Evolutionary conservation across 2,888 invertebrate genomes (phyloP).

Genomic region (Limulus polyphemus): DNA sequence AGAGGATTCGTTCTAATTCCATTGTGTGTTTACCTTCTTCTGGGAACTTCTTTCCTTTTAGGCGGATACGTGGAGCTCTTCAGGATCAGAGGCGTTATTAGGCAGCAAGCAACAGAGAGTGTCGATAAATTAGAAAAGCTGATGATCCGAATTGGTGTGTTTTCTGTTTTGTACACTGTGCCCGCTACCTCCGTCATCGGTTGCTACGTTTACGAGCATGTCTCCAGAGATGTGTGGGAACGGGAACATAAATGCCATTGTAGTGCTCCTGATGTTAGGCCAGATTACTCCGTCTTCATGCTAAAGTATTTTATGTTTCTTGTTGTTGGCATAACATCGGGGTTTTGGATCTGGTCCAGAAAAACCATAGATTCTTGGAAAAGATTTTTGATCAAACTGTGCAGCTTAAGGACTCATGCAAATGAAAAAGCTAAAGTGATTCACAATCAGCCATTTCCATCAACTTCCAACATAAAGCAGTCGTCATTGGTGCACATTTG

Average conservation of each 20-base stretch:
- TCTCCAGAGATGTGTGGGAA: constrained; percentile 67
- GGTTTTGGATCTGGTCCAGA: constrained; percentile 94
- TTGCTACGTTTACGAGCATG: constrained; percentile 78
- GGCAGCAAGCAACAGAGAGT: constrained; percentile 71
- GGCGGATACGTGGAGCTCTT: constrained; percentile 87
- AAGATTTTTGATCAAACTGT: constrained; percentile 47
- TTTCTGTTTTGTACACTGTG: constrained; percentile 73
- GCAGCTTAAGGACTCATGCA: constrained; percentile 35
- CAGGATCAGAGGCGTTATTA: constrained; percentile 79
- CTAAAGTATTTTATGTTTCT: constrained; percentile 79
- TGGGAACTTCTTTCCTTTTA: constrained; percentile 81
- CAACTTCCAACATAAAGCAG: too few relatives aligned
- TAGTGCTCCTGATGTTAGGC: constrained; percentile 39
- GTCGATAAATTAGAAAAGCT: constrained; percentile 85
- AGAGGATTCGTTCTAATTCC: constrained; percentile 75
- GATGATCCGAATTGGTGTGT: constrained; percentile 79
- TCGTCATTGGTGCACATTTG: too few relatives aligned
- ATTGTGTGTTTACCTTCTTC: constrained; percentile 66
- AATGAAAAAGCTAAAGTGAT: too few relatives aligned
- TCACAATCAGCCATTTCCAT: too few relatives aligned
- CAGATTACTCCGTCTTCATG: constrained; percentile 64
- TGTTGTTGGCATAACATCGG: constrained; percentile 87
- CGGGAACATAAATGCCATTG: constrained; percentile 67
- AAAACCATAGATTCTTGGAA: constrained; percentile 85
- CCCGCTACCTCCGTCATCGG: constrained; percentile 46